Conservation (phyloP, 2,113 vertebrate genomes). For the Engraulis encrasicolus region DNA sequence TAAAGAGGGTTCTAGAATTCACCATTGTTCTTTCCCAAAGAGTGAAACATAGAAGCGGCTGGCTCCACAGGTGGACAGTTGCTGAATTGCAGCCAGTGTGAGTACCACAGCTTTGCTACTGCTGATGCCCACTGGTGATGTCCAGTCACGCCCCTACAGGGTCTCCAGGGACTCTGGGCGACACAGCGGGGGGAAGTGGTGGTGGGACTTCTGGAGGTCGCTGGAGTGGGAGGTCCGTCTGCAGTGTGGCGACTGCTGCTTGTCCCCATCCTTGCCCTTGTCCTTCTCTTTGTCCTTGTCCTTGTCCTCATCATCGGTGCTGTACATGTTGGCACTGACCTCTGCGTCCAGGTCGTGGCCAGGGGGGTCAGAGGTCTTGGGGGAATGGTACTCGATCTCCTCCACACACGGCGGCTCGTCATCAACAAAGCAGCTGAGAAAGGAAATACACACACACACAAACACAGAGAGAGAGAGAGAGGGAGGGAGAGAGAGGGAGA, state of each 20-base stretch:
- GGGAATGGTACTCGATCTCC: constrained; percentile 81
- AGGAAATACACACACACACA: constrained; percentile 21
- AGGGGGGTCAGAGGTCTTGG: constrained; percentile 56
- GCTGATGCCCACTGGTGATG: not conserved
- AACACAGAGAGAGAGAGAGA: not conserved
- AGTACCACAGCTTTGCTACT: not conserved
- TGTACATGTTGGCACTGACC: constrained; percentile 54
- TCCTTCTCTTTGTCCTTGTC: constrained; percentile 42
- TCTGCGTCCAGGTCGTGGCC: constrained; percentile 61
- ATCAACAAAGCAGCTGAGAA: constrained; percentile 73
- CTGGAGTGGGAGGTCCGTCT: not conserved
- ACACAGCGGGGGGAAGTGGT: constrained; percentile 42
- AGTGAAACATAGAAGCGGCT: not conserved
- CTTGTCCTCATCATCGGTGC: constrained; percentile 43
- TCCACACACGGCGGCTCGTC: constrained; percentile 89
- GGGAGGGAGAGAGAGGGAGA: not conserved
- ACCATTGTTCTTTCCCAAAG: not conserved
- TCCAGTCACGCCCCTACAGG: too few relatives aligned
- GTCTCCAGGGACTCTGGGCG: constrained; percentile 42
- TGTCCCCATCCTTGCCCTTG: constrained; percentile 14
- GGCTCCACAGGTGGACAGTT: not conserved
- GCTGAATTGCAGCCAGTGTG: not conserved
- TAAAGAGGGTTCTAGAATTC: not conserved
- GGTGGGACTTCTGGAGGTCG: constrained; percentile 36
- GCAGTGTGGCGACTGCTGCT: not conserved